Evolutionary conservation across 2,113 vertebrate species (phyloP).

Genomic region (Chamaetylas fuelleborni): DNA sequence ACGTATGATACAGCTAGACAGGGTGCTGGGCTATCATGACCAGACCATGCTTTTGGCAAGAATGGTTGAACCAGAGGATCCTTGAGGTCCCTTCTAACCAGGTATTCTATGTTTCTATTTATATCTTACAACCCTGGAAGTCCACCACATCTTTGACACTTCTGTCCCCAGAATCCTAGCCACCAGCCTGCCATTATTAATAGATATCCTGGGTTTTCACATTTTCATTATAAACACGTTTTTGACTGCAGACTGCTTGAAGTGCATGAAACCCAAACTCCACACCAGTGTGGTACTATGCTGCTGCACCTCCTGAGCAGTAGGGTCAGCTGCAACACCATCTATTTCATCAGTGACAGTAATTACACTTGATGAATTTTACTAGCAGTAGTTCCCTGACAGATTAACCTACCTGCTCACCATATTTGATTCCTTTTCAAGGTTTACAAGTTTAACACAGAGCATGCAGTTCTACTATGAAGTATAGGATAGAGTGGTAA

Average conservation of each 20-base stretch:
- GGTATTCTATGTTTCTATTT: background rate
- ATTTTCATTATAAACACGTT: background rate
- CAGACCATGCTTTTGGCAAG: background rate
- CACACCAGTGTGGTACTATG: background rate
- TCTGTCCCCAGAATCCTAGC: background rate
- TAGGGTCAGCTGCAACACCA: background rate
- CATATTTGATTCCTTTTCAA: background rate
- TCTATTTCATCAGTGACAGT: background rate
- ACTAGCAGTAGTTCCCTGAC: background rate
- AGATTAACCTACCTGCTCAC: conserved; percentile 17
- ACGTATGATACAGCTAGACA: background rate
- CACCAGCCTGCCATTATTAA: background rate
- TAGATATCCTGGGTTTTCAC: background rate
- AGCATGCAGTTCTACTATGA: background rate
- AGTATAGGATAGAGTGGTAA: background rate
- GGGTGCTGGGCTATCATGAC: background rate
- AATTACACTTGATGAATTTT: conserved; percentile 23
- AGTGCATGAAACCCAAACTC: background rate
- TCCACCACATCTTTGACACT: background rate
- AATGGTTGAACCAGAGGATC: background rate
- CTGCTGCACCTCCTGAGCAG: background rate
- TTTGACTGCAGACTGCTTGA: background rate
- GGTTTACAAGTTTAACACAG: background rate
- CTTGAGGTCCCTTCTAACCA: background rate
- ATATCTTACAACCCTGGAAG: background rate